Conservation (phyloP, 2,797 vertebrate genomes). For the Decapterus maruadsi region DNA sequence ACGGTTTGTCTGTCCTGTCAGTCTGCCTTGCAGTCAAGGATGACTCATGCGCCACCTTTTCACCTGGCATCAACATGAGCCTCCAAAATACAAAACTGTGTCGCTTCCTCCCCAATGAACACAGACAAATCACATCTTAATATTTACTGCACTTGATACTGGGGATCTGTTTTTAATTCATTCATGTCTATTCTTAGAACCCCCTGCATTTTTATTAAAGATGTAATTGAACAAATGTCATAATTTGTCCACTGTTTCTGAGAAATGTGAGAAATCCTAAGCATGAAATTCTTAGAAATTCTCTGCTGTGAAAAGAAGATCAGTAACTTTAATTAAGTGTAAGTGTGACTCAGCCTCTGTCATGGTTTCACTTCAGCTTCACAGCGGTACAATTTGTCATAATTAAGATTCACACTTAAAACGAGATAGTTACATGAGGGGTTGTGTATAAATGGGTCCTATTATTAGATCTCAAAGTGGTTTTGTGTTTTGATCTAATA, state of each 20-base stretch:
- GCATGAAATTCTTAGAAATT: neutral
- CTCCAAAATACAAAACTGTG: constrained; percentile 4
- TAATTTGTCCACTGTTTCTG: neutral
- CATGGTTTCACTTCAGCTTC: neutral
- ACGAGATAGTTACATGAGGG: neutral
- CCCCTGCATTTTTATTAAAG: neutral
- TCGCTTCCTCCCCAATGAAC: neutral
- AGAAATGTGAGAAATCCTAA: neutral
- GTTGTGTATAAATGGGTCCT: neutral
- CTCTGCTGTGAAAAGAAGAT: neutral
- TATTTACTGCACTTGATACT: neutral
- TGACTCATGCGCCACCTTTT: constrained; percentile 54
- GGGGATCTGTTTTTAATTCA: neutral
- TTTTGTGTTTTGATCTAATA: neutral
- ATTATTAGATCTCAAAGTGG: neutral
- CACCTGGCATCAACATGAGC: constrained; percentile 35
- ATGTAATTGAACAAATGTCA: too few relatives aligned
- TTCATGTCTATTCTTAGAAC: neutral
- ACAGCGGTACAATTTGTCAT: neutral
- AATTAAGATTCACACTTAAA: neutral
- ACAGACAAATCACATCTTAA: neutral
- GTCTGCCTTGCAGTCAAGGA: constrained; percentile 38
- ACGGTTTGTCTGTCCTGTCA: constrained; percentile 54
- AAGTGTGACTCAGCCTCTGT: neutral
- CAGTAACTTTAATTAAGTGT: neutral